Percentiles rank a stretch among this genome's conserved stretches.
Evolutionary conservation across 1,140 invertebrate genomes (phyloP).

Genomic region (Drosophila lowei): DNA sequence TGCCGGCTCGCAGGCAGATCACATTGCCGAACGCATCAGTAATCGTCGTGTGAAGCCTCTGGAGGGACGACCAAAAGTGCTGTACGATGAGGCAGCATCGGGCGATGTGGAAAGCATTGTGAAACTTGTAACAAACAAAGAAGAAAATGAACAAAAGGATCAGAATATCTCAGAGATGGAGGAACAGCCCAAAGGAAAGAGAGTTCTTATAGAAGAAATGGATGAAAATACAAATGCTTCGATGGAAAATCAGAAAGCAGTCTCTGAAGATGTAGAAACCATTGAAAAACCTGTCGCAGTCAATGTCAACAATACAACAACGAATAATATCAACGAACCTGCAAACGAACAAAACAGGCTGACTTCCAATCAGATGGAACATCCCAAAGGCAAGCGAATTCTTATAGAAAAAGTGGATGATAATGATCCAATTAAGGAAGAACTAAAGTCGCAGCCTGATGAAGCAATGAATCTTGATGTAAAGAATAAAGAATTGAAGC

Average conservation of each 20-base stretch:
- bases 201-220: neutral
- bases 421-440: neutral
- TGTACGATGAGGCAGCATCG: slow-evolving; percentile 30
- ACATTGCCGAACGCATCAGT: slow-evolving; percentile 45
- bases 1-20: slow-evolving; percentile 32
- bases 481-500: neutral
- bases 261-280: neutral
- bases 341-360: too few species aligned
- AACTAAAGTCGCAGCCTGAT: too few species aligned
- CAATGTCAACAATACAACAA: too few species aligned
- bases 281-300: too few species aligned
- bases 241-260: neutral
- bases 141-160: neutral
- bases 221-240: neutral
- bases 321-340: too few species aligned
- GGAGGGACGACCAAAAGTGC: slow-evolving; percentile 39
- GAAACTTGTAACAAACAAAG: slow-evolving; percentile 7
- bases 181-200: neutral
- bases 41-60: slow-evolving; percentile 10
- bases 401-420: neutral
- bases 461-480: too few species aligned
- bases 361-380: too few species aligned
- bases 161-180: neutral
- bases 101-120: slow-evolving; percentile 3
- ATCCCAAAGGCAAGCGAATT: too few species aligned